These are phyloP conservation scores for Anolis apletophallus DNA, from an alignment of 2,797 vertebrate species.

Conservation along the genomic window DNA sequence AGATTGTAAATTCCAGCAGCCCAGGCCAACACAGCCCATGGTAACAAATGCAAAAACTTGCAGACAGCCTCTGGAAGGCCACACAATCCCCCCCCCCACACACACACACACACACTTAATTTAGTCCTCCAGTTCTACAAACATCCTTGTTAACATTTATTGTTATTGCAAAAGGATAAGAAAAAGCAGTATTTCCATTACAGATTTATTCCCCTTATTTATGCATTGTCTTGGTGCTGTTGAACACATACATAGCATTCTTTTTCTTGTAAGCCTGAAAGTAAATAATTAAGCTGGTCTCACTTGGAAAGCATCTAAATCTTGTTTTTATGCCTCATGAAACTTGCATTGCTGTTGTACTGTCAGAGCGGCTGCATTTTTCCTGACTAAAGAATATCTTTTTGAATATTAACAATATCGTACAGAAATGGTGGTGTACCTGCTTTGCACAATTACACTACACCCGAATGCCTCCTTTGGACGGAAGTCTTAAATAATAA, in stretches of 20 bases:
- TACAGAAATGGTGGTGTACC: rapidly evolving
- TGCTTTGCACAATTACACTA: not conserved
- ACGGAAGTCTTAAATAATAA: constrained; percentile 29
- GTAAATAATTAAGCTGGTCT: constrained; percentile 21
- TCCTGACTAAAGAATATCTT: constrained; percentile 45
- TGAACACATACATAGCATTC: not conserved
- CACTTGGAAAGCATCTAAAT: constrained; percentile 16
- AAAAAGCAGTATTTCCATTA: constrained; percentile 28
- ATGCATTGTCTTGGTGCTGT: not conserved
- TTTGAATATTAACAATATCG: not conserved
- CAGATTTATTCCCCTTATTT: constrained; percentile 10
- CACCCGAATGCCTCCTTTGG: constrained; percentile 12
- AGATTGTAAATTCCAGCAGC: not conserved
- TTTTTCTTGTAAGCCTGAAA: rapidly evolving
- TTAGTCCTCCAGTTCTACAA: not conserved
- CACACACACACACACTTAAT: not conserved
- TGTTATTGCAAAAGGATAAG: not conserved
- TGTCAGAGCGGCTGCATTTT: constrained; percentile 35
- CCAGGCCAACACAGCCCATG: not conserved
- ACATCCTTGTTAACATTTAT: constrained; percentile 9
- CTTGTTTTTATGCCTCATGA: constrained; percentile 49
- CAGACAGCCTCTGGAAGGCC: not conserved
- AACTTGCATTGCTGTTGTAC: constrained; percentile 53
- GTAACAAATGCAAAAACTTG: not conserved
- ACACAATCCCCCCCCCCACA: too few relatives aligned